Conservation (phyloP, 2,888 invertebrate genomes). For the Ramazzottius varieornatus region DNA sequence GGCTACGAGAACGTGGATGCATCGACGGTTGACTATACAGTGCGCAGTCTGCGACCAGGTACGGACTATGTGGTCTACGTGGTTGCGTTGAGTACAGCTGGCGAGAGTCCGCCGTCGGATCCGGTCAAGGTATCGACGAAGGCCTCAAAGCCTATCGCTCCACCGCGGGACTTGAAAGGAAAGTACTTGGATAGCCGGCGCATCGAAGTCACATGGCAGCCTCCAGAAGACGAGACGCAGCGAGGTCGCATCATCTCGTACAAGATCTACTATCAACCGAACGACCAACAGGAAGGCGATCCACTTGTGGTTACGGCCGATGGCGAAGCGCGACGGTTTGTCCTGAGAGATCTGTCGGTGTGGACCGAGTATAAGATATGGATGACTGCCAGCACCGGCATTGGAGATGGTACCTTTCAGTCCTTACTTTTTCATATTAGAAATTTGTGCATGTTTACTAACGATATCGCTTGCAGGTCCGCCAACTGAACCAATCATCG, state of each 20-base stretch:
- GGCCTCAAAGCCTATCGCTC: slow-evolving; percentile 67
- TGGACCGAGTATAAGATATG: slow-evolving; percentile 91
- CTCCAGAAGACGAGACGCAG: slow-evolving; percentile 56
- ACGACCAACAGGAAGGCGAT: slow-evolving; percentile 39
- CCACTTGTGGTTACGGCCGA: slow-evolving; percentile 15
- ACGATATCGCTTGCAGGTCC: too few relatives aligned
- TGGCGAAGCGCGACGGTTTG: slow-evolving; percentile 27
- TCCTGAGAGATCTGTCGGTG: slow-evolving; percentile 62
- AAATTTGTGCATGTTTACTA: too few relatives aligned
- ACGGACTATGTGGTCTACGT: slow-evolving; percentile 89
- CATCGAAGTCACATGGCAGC: slow-evolving; percentile 66
- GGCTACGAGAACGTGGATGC: background rate
- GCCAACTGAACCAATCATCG: slow-evolving; percentile 61
- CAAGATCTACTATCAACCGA: slow-evolving; percentile 67
- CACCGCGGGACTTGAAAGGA: slow-evolving; percentile 75
- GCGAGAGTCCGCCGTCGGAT: slow-evolving; percentile 37
- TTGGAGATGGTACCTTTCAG: slow-evolving; percentile 74
- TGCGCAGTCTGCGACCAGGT: slow-evolving; percentile 34
- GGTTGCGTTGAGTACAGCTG: slow-evolving; percentile 67
- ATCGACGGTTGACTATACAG: background rate
- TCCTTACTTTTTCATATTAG: too few relatives aligned
- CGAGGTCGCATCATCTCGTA: slow-evolving; percentile 81
- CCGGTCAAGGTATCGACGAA: background rate
- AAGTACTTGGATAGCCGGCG: slow-evolving; percentile 62
- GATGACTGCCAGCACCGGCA: slow-evolving; percentile 80